Evolutionary conservation across 1,140 invertebrate genomes (phyloP).

Genomic region (Drosophila lacteicornis): DNA sequence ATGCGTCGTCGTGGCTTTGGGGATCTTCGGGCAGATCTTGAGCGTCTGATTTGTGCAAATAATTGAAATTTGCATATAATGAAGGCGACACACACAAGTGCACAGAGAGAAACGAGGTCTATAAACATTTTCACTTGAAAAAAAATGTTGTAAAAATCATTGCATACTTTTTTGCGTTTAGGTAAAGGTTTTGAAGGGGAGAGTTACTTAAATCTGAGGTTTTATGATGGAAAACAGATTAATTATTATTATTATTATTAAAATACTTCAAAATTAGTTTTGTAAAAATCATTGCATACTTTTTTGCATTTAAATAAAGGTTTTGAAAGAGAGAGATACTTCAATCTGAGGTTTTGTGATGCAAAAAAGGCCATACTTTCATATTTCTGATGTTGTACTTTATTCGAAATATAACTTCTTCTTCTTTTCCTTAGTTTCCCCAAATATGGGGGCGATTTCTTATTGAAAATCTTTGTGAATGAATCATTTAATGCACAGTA

Average conservation of each 20-base stretch:
- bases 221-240: too few species aligned
- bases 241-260: too few species aligned
- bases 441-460: constrained; percentile 33
- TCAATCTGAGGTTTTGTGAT: too few species aligned
- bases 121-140: not conserved
- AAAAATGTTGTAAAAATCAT: not conserved
- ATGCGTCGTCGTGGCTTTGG: constrained; percentile 54
- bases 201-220: too few species aligned
- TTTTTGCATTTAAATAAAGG: not conserved
- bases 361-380: too few species aligned
- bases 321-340: too few species aligned
- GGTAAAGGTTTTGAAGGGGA: too few species aligned
- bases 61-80: constrained; percentile 84
- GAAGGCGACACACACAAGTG: constrained; percentile 44
- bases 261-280: not conserved
- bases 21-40: constrained; percentile 58
- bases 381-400: too few species aligned
- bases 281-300: not conserved
- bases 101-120: not conserved
- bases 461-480: constrained; percentile 16
- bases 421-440: not conserved
- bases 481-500: constrained; percentile 65
- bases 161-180: not conserved
- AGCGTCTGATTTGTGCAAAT: constrained; percentile 82
- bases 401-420: not conserved